Base-by-base conservation (phyloP, 2,888 invertebrate genomes). In the Protodeltote pygarga region DNA sequence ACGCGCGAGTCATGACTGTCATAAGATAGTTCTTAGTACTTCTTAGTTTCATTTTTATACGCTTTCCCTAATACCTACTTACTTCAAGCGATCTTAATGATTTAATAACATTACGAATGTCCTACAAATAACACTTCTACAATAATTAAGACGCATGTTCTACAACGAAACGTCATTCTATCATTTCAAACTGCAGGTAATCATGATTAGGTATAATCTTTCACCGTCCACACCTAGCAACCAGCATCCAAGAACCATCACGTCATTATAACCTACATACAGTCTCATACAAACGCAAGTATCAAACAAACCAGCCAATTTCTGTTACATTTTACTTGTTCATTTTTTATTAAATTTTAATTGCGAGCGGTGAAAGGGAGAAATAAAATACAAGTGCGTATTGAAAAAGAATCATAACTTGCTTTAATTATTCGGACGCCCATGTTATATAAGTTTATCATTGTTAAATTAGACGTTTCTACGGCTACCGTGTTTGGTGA, bases 291-390 rank as follows among this genome's bases (percentile, higher is more conserved):
- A 35, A 27, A 27, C 8, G 3, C 3, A 19, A 24, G 41, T 55
- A 14, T 58, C 67, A 42, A 45, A 39, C n/a, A 49, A 2, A 1
- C 17, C 9, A 17, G 55, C 11, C 40, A 47, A 25, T 38, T 38
- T 49, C 25, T 21, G 31, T 66, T 66, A 61, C 47, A 54, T 65
- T 73, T 66, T 72, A 46, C 73, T 67, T 69, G 62, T 59, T 61
- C 55, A 40, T 29, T 51, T 76, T 66, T 75, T 73, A 75, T 76
- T 72, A 71, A 46, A 79, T 78, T 78, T 77, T 80, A 79, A 83
- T 82, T 80, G 76, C 71, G 55, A 41, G 41, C 63, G 70, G 81
- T 79, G 83, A 83, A 84, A 81, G 83, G 79, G 64, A 75, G 60
- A 63, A 55, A 65, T 68, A 72, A 75, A 73, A 71, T 71, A 75